Percentiles rank a stretch among this genome's conserved stretches.
These are phyloP conservation scores for Myopa testacea DNA, from an alignment of 2,888 invertebrate species.

Conservation along the genomic window DNA sequence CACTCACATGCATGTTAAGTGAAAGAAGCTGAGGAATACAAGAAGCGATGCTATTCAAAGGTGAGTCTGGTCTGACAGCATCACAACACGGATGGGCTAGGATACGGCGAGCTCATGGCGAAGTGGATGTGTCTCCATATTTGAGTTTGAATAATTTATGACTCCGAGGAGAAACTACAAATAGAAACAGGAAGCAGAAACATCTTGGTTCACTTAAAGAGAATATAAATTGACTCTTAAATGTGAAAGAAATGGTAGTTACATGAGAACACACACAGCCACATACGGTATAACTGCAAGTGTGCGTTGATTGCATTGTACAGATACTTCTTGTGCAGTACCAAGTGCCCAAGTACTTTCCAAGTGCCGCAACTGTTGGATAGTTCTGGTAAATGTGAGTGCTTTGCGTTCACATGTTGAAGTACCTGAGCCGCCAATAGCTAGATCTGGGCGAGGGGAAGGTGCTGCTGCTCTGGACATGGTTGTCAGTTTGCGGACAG, in stretches of 20 bases:
- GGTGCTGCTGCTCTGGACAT: neutral
- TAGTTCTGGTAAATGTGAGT: no score
- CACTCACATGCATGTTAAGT: neutral
- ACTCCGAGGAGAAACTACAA: conserved; percentile 41
- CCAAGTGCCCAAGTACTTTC: neutral
- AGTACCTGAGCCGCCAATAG: no score
- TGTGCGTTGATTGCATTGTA: neutral
- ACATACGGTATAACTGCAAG: conserved; percentile 3
- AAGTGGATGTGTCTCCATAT: conserved; percentile 57
- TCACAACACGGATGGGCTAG: neutral
- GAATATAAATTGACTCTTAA: conserved; percentile 68
- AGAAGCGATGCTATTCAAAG: neutral
- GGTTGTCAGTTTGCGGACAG: neutral
- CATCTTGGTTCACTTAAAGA: conserved; percentile 51
- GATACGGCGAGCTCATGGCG: conserved; percentile 14
- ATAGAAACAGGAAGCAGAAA: conserved; percentile 2
- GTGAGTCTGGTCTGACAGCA: conserved; percentile 1
- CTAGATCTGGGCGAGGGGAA: neutral
- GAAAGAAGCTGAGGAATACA: conserved; percentile 7
- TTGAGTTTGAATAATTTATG: conserved; percentile 67
- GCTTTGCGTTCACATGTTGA: no score
- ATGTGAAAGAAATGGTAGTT: conserved; percentile 60
- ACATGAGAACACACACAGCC: conserved; percentile 37
- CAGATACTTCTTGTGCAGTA: conserved; percentile 18
- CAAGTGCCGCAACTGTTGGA: no score